Evolutionary conservation across 2,113 vertebrate species (phyloP), one percentile per base, ranked within the genome.

Genomic region (Paradoxurus hermaphroditus): DNA sequence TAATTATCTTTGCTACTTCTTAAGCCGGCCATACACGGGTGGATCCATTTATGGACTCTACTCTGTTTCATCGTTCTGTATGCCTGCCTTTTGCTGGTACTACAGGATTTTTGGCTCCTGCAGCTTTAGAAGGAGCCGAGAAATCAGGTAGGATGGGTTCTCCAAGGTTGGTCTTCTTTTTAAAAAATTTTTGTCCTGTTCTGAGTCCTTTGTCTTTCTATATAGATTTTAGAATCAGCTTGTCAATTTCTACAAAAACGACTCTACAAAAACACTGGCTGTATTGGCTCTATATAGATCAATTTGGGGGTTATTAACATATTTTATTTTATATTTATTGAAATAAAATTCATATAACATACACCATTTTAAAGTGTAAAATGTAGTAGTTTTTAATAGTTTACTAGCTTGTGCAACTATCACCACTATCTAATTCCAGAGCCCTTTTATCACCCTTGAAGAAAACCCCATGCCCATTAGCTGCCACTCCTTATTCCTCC

Each of bases 251-350:
- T 94, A 51, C 8, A n/a, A 62, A 72, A 87, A 36, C 51, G 34
- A 46, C 56, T 6, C 53, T 59, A 59, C 56, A 25, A 9, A 59
- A 59, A 19, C 56, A 59, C 21, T 23, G 56, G 56, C 56, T 59
- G 56, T 84, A 4, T 51, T 94, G 79, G 31, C 34, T 94, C n/a
- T 56, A 0, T 31, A 7, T 15, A 56, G 51, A 23, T 68, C 29
- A 68, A 46, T 70, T 84, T 53, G 62, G 39, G 44, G 46, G 36
- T 46, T 62, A 67, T 51, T 85, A 44, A 3, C 51, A 34, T 86
- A 72, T 86, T 84, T 92, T 31, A 46, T 83, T 92, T 93, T 90
- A 31, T 75, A 88, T 95, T 39, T 44, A 53, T 77, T 79, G 39
- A 56, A 29, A n/a, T 73, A 46, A 78, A 84, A 92, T 85, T 34